Conservation (phyloP, 2,797 vertebrate species). For the Trachops cirrhosus region DNA sequence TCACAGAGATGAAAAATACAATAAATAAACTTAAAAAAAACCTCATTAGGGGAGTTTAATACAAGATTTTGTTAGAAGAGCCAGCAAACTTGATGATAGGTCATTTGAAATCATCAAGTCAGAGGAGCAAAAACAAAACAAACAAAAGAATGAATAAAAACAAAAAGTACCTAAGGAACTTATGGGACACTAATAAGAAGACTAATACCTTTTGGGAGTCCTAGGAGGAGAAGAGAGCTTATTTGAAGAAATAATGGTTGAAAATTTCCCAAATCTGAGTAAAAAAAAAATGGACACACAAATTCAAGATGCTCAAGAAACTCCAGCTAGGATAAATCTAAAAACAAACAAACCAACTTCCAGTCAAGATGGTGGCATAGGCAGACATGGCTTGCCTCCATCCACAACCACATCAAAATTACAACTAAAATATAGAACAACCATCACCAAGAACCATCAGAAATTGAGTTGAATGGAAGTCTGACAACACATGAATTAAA, state of each 20-base stretch:
- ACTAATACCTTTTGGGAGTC: not conserved
- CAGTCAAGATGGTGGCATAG: not conserved
- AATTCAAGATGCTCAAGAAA: not conserved
- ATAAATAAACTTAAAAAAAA: not conserved
- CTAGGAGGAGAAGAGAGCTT: not conserved
- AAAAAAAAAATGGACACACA: not conserved
- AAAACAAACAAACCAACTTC: not conserved
- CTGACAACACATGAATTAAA: too few species aligned
- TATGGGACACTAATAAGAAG: not conserved
- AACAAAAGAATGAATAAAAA: not conserved
- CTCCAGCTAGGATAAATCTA: not conserved
- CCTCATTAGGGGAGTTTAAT: not conserved
- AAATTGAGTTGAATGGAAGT: not conserved
- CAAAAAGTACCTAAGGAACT: not conserved
- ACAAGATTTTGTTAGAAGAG: not conserved
- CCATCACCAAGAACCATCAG: not conserved
- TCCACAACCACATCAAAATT: not conserved
- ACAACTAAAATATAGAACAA: not conserved
- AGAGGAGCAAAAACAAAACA: not conserved
- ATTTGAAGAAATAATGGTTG: not conserved
- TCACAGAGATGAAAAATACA: not conserved
- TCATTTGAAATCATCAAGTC: not conserved
- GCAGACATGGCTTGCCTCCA: not conserved
- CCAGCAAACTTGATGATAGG: not conserved
- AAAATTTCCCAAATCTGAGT: not conserved